Percentiles rank a stretch among this genome's conserved stretches.
Conservation (phyloP, 2,888 invertebrate genomes). For the Epistrophe eligans region DNA sequence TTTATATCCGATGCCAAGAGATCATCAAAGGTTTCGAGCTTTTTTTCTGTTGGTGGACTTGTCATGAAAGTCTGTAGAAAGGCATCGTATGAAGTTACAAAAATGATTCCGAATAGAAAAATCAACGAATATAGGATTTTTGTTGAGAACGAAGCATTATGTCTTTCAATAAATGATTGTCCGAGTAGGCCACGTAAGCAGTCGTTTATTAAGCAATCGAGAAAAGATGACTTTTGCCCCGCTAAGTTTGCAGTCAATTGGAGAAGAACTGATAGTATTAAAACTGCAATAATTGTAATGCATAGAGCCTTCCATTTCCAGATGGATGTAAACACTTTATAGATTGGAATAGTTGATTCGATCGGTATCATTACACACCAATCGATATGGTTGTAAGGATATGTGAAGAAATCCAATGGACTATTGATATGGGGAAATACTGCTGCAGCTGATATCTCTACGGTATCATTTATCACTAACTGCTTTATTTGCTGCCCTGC, state of each 20-base stretch:
- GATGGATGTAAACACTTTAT: neutral
- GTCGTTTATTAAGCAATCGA: slow-evolving; percentile 58
- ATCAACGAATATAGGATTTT: slow-evolving; percentile 1
- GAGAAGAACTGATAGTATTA: slow-evolving; percentile 63
- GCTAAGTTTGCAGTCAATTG: neutral
- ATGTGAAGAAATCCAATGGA: neutral
- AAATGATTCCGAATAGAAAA: neutral
- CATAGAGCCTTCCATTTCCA: slow-evolving; percentile 12
- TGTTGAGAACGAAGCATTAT: neutral
- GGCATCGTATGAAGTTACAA: neutral
- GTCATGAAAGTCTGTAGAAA: slow-evolving; percentile 9
- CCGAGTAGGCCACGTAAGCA: slow-evolving; percentile 7
- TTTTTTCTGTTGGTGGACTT: slow-evolving; percentile 1
- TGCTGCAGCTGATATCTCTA: slow-evolving; percentile 78
- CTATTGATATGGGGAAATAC: neutral
- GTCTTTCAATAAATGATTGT: slow-evolving; percentile 8
- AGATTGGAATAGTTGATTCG: neutral
- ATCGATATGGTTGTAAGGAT: neutral
- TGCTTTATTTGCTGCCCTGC: slow-evolving; percentile 26
- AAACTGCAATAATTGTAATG: neutral
- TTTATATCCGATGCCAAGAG: neutral
- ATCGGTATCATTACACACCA: slow-evolving; percentile 1
- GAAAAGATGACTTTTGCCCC: neutral
- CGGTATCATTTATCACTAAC: slow-evolving; percentile 78
- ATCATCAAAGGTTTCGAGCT: neutral